Conservation (phyloP, 2,888 invertebrate species). For the Torymus aiolomorphi region DNA sequence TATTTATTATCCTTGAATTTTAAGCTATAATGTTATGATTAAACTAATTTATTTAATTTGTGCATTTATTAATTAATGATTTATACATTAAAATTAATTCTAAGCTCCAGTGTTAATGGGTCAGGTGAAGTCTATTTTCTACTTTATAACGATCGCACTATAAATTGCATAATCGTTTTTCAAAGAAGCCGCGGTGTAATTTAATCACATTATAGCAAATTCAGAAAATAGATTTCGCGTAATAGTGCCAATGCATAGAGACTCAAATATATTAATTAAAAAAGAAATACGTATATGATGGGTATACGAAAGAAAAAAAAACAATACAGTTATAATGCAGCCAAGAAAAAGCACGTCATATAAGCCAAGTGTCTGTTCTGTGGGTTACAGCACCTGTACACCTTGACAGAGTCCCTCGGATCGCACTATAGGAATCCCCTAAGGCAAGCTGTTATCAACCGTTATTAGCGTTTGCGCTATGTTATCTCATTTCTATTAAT, state of each 20-base stretch:
- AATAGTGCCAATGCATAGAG: no score
- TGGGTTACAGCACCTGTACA: conserved; percentile 86
- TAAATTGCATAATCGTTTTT: no score
- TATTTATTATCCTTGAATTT: no score
- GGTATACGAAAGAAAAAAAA: no score
- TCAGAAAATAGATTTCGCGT: no score
- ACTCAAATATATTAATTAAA: conserved; percentile 1
- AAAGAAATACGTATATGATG: no score
- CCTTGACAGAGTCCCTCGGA: conserved; percentile 79
- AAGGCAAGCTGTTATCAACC: conserved; percentile 82
- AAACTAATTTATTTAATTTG: conserved; percentile 5
- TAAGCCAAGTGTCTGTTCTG: conserved; percentile 64
- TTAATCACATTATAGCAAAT: no score
- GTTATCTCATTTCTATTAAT: conserved; percentile 57
- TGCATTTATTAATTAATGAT: no score
- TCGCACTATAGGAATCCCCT: conserved; percentile 84
- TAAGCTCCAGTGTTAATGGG: conserved; percentile 2
- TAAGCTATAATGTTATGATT: no score
- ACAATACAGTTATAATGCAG: not conserved
- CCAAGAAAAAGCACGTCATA: conserved; percentile 31
- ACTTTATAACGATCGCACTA: not conserved
- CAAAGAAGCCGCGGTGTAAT: no score
- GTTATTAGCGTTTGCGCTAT: conserved; percentile 72
- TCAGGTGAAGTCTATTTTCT: not conserved
- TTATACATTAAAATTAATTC: not conserved